Evolutionary conservation across 64 coral and sea anemone genomes (phyloP), one percentile per base, ranked within the genome.

Genomic region (Pachyseris speciosa): DNA sequence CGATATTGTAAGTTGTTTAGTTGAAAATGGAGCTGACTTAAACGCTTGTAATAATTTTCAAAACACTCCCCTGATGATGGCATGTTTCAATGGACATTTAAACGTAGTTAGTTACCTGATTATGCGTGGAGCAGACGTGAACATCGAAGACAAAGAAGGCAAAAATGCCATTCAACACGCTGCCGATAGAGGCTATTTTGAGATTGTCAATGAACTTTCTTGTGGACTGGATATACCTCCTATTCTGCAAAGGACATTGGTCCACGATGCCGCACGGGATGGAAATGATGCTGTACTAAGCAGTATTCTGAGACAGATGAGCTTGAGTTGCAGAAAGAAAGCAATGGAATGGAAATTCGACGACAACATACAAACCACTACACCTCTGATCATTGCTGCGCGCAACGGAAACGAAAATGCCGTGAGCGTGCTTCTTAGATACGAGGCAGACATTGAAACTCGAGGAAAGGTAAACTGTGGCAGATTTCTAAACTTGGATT

Each of bases 21-120:
- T 88, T 32, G 27, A 69, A 0, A 50, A 88, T 27, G 86, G 86
- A 26, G 86, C 86, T 19, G 86, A 88, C 59, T 36, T 72, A 7
- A 88, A 88, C 37, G 86, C 86, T 19, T 53, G 67, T n/a, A 88
- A 88, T 88, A 74, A 88, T 9, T 88, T 88, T 41, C 45, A 74
- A 15, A 88, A 74, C 34, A 88, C 86, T n/a, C 86, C 86, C 11
- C 51, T 88, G 10, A 88, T 88, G 86, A 49, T 88, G 16, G 69
- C 86, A 5, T 88, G 86, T 17, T 77, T 74, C 37, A 88, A 88
- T 39, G 86, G 86, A 1, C 86, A 88, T 32, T 38, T 61, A 11
- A 15, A 44, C 17, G 86, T 88, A 20, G 86, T 74, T 24, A 63
- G 52, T 13, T 88, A 77, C 59, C 76, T 88, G 63, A 25, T 88